Evolutionary conservation across 2,113 vertebrate genomes (phyloP).

Genomic region (Halcyon senegalensis): DNA sequence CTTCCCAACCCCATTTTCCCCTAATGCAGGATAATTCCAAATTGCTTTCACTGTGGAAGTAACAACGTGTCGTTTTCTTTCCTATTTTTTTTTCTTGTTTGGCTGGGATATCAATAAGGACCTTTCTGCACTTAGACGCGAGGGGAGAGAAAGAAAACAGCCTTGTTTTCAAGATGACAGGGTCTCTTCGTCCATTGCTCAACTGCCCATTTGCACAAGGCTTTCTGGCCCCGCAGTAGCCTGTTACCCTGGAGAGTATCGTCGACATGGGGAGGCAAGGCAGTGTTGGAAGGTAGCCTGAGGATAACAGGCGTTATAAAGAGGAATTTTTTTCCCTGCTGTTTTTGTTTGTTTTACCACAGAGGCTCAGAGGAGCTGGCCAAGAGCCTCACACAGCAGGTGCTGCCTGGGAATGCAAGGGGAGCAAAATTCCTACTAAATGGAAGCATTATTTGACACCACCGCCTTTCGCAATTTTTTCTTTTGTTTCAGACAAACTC

Average conservation of each 20-base stretch:
- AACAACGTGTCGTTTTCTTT: background rate
- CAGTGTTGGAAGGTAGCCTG: constrained; percentile 70
- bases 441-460: constrained; percentile 76
- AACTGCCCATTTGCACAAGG: constrained; percentile 57
- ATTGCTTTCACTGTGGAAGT: background rate
- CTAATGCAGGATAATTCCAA: background rate
- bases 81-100: background rate
- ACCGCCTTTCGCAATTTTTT: constrained; percentile 71
- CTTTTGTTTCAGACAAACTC: constrained; percentile 73
- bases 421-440: constrained; percentile 76
- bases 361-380: constrained; percentile 73
- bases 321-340: constrained; percentile 75
- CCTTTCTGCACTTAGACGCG: background rate
- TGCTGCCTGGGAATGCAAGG: constrained; percentile 75
- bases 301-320: constrained; percentile 77
- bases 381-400: constrained; percentile 73
- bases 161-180: constrained; percentile 40
- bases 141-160: constrained; percentile 16
- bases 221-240: constrained; percentile 35
- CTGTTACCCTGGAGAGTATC: constrained; percentile 34
- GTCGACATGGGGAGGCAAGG: constrained; percentile 39
- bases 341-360: constrained; percentile 78
- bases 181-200: constrained; percentile 17
- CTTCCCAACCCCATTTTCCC: background rate
- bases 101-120: background rate